These are phyloP conservation scores for Dunckerocampus dactyliophorus DNA, from an alignment of 2,113 vertebrate species.

Conservation along the genomic window DNA sequence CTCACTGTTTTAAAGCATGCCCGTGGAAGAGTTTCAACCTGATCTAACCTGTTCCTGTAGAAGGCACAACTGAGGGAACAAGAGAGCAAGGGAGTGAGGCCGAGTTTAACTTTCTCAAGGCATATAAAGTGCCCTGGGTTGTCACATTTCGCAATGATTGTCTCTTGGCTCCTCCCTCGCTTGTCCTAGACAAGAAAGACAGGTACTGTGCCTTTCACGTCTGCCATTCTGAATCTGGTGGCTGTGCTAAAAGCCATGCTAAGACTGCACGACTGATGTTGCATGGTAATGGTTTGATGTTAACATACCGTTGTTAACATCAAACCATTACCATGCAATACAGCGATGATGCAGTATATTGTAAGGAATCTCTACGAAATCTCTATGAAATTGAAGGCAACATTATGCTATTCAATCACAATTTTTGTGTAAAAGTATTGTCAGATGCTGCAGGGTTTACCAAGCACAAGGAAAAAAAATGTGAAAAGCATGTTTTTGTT, in stretches of 20 bases:
- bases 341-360: no score
- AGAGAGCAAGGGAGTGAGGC: slow-evolving; percentile 1
- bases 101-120: slow-evolving; percentile 14
- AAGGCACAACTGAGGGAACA: neutral
- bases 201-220: slow-evolving; percentile 19
- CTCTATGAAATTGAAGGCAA: no score
- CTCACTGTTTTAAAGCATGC: neutral
- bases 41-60: neutral
- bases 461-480: no score
- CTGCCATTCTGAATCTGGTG: neutral
- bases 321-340: no score
- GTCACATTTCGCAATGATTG: slow-evolving; percentile 21
- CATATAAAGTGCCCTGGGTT: neutral
- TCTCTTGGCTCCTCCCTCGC: slow-evolving; percentile 22
- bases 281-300: no score
- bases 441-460: no score
- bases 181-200: slow-evolving; percentile 37
- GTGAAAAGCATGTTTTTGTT: no score
- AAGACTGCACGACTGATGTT: neutral
- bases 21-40: neutral
- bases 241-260: neutral
- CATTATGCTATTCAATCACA: no score
- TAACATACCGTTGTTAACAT: no score
- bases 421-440: no score
- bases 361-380: no score